A percentile compares a stretch with the other conserved stretches of the same genome.
Conservation (phyloP, 2,113 vertebrate species). For the Chionis minor region DNA sequence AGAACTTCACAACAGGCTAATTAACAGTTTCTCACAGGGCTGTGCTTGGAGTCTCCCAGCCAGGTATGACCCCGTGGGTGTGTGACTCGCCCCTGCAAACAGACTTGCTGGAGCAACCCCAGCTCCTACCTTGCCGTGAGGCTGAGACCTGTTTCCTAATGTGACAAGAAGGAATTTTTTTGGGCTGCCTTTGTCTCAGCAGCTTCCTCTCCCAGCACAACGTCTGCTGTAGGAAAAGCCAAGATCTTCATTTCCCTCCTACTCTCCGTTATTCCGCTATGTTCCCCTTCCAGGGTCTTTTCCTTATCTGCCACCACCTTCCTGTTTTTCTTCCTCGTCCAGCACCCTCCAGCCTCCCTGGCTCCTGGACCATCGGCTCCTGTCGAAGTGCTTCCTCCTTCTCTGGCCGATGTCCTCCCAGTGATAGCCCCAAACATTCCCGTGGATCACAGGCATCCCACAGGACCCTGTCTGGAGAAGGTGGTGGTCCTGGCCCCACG, state of each 20-base stretch:
- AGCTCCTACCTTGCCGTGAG: not conserved
- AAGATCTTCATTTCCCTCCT: not conserved
- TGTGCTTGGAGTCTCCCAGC: not conserved
- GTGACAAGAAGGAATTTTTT: not conserved
- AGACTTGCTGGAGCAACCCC: not conserved
- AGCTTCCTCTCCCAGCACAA: not conserved
- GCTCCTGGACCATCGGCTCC: constrained; percentile 3
- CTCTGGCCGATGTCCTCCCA: not conserved
- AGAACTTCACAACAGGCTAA: not conserved
- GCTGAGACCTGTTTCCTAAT: not conserved
- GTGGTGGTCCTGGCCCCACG: not conserved
- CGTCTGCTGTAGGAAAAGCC: not conserved
- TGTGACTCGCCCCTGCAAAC: not conserved
- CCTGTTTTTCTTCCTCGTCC: constrained; percentile 65
- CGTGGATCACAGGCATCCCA: not conserved
- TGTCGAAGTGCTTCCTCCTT: constrained; percentile 44
- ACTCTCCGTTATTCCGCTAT: constrained; percentile 11
- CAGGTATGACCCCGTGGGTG: fast-evolving
- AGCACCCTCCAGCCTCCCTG: constrained; percentile 11
- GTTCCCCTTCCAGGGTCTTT: constrained; percentile 27
- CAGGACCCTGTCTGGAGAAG: not conserved
- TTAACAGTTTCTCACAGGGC: not conserved
- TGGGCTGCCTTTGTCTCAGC: not conserved
- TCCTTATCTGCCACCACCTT: constrained; percentile 66
- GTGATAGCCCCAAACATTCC: constrained; percentile 32